phyloP scores from a whole-genome alignment of 2,113 vertebrate genomes.

The Nannobrachium achirus region DNA sequence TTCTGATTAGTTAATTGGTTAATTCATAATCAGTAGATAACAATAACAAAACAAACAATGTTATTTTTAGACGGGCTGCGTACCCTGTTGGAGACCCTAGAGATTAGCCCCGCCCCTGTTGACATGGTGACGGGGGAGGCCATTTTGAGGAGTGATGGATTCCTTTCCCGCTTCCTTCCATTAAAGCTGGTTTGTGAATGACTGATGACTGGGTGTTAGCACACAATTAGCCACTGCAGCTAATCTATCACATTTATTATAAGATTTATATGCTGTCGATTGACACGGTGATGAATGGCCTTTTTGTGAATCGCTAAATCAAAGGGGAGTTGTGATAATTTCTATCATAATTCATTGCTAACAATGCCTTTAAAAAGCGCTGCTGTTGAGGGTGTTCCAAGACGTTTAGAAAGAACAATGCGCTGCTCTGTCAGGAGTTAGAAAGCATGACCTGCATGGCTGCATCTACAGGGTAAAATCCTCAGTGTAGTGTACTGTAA shows the following conservation, averaged over 20 bases:
- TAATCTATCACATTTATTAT: conserved; percentile 75
- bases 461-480: too few species aligned
- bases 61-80: background rate
- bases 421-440: conserved; percentile 9
- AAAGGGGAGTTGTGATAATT: conserved; percentile 69
- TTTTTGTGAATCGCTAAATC: conserved; percentile 67
- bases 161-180: conserved; percentile 66
- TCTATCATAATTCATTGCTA: conserved; percentile 58
- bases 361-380: conserved; percentile 52
- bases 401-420: conserved; percentile 8
- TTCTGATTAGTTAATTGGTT: too few species aligned
- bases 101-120: conserved; percentile 29
- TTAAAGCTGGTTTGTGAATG: conserved; percentile 78
- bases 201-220: conserved; percentile 76
- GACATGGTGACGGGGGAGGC: conserved; percentile 41
- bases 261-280: conserved; percentile 73
- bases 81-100: conserved; percentile 28
- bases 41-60: too few species aligned
- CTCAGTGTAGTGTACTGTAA: too few species aligned
- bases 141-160: conserved; percentile 76
- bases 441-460: conserved; percentile 16
- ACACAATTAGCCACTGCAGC: conserved; percentile 72
- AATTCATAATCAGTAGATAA: conserved; percentile 26
- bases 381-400: conserved; percentile 41
- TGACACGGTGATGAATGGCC: conserved; percentile 65